Evolutionary conservation across 2,888 invertebrate species (phyloP).

Genomic region (Euzophera pinguis): DNA sequence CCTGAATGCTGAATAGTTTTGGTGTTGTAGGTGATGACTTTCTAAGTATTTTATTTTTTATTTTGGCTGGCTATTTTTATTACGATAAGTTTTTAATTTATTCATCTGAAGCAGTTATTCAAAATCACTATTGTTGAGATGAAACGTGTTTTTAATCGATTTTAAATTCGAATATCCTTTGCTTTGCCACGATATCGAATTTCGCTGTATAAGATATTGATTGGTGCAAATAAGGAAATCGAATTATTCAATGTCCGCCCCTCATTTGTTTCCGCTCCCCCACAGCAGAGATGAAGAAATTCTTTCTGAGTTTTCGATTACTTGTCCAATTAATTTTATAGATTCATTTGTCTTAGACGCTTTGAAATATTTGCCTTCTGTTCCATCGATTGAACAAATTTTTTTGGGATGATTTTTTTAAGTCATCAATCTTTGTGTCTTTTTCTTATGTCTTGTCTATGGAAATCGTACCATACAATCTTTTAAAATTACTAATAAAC

Average conservation of each 20-base stretch:
- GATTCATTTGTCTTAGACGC: constrained; percentile 74
- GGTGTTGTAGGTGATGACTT: too few relatives aligned
- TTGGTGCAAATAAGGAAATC: constrained; percentile 79
- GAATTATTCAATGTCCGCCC: constrained; percentile 80
- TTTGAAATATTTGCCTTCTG: constrained; percentile 52
- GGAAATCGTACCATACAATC: too few relatives aligned
- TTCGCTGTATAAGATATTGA: constrained; percentile 71
- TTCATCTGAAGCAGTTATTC: too few relatives aligned
- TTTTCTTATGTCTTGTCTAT: neutral
- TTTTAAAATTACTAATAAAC: too few relatives aligned
- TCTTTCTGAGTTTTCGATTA: constrained; percentile 80
- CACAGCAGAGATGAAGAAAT: constrained; percentile 75
- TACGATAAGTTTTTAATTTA: too few relatives aligned
- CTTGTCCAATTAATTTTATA: constrained; percentile 80
- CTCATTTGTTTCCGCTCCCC: constrained; percentile 77
- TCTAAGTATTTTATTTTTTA: too few relatives aligned
- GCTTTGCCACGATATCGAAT: constrained; percentile 52
- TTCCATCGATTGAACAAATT: neutral
- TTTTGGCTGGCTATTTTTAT: neutral
- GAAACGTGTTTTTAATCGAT: constrained; percentile 9
- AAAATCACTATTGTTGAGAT: neutral
- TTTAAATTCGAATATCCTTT: constrained; percentile 42
- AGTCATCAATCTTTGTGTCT: too few relatives aligned
- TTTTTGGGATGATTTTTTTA: neutral
- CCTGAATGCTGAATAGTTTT: too few relatives aligned